Base-by-base conservation (phyloP, 2,797 vertebrate species). In the Alectoris magna region DNA sequence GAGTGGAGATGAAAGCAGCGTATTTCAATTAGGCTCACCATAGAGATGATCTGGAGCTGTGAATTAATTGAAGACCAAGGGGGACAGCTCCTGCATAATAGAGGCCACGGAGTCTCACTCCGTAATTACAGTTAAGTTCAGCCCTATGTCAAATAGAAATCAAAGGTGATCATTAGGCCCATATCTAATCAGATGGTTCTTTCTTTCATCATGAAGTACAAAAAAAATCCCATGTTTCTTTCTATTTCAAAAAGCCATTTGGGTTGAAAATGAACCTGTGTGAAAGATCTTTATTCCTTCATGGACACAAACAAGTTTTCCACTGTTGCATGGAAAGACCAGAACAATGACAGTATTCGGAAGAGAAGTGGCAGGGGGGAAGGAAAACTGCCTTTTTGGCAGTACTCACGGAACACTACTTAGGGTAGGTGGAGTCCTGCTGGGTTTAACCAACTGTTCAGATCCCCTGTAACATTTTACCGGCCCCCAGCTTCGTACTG, bases 11-110 rank as follows among this genome's bases (percentile, higher is more conserved):
- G 71, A 95, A 95, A 93, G 91, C 36, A 64, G 80, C 66, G 72
- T 87, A 55, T 91, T 96, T 93, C 92, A 93, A 93, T 92, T 92
- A 95, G 83, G 66, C 71, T 77, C 58, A 53, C 75, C 91, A 91
- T 53, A 93, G 74, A 95, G 80, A 92, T 3, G 15, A 84, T 94
- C 89, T 87, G 92, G 91, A 95, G 80, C 68, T 91, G 83, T 77
- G 90, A 95, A 96, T 91, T 95, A 95, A 95, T 93, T 91, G 78
- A 94, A 93, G 92, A 95, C 89, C 84, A 96, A 93, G 92, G 94
- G 90, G 91, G 86, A 95, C 87, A 94, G 80, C 39, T 90, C 73
- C 77, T 66, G 87, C 77, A 83, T 94, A 96, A 95, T 18, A 96
- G 85, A 94, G 89, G 85, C 93, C 71, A 22, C 55, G 43, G 92